phyloP scores from a whole-genome alignment of 1,140 invertebrate species.

The Capitella teleta region DNA sequence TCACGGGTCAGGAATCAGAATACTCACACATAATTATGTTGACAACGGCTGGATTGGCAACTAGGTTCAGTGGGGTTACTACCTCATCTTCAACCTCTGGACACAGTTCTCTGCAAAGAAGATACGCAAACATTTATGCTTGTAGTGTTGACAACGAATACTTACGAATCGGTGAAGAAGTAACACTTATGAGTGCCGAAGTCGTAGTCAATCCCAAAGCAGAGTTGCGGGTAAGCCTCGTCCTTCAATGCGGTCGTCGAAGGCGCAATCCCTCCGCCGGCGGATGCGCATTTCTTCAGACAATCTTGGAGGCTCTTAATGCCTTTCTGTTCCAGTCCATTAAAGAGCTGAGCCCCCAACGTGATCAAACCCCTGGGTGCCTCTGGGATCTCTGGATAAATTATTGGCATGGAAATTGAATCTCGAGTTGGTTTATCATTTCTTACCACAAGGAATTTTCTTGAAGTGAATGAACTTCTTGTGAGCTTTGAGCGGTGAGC shows the following conservation, averaged over 20 bases:
- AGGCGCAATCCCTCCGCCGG: slow-evolving; percentile 3
- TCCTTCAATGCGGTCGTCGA: not conserved
- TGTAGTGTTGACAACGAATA: too few species aligned
- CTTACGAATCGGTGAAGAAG: too few species aligned
- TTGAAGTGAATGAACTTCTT: slow-evolving; percentile 6
- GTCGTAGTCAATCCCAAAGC: slow-evolving; percentile 5
- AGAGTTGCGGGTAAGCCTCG: not conserved
- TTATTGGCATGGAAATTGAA: too few species aligned
- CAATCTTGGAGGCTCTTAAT: slow-evolving; percentile 2
- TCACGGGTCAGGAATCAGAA: too few species aligned
- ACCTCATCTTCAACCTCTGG: too few species aligned
- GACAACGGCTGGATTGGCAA: too few species aligned
- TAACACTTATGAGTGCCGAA: slow-evolving; percentile 3
- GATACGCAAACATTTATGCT: too few species aligned
- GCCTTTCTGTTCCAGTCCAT: slow-evolving; percentile 5
- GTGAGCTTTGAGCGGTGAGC: not conserved
- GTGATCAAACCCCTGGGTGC: slow-evolving; percentile 2
- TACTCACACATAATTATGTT: too few species aligned
- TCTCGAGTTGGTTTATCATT: not conserved
- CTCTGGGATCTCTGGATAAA: not conserved
- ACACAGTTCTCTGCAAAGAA: too few species aligned
- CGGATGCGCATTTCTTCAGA: not conserved
- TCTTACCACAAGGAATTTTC: slow-evolving; percentile 9
- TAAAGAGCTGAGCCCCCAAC: not conserved
- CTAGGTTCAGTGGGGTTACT: too few species aligned